A percentile compares a stretch with the other conserved stretches of the same genome.
phyloP scores from a whole-genome alignment of 2,113 vertebrate species.

The Malurus melanocephalus region DNA sequence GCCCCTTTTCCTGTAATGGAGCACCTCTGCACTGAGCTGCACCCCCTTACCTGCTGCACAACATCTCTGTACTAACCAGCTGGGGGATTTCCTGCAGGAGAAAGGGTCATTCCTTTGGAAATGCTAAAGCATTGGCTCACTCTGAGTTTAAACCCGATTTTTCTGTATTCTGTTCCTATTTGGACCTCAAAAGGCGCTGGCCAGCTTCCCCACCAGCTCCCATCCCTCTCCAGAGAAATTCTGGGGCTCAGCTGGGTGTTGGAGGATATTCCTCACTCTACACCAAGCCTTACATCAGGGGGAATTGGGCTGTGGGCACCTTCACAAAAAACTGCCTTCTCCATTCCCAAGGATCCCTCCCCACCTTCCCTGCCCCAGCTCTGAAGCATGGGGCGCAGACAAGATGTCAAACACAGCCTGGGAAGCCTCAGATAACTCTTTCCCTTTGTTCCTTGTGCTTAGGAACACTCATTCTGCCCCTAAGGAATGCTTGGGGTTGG shows the following conservation, averaged over 20 bases:
- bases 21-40: not conserved
- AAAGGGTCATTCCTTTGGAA: not conserved
- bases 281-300: not conserved
- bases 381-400: not conserved
- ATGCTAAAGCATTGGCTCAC: not conserved
- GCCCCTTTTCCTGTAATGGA: not conserved
- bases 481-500: not conserved
- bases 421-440: not conserved
- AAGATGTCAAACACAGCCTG: not conserved
- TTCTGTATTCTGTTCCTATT: conserved; percentile 9
- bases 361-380: not conserved
- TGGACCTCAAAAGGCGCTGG: not conserved
- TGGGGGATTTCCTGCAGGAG: not conserved
- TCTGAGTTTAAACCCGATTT: not conserved
- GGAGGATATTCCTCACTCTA: not conserved
- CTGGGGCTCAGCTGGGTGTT: not conserved
- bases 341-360: not conserved
- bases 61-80: not conserved
- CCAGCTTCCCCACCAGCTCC: not conserved
- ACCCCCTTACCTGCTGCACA: not conserved
- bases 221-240: not conserved
- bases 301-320: not conserved
- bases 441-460: not conserved
- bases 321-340: not conserved
- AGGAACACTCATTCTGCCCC: not conserved